Evolutionary conservation across 35 echinoderm and acorn worm genomes (phyloP).

Genomic region (Apostichopus californicus): DNA sequence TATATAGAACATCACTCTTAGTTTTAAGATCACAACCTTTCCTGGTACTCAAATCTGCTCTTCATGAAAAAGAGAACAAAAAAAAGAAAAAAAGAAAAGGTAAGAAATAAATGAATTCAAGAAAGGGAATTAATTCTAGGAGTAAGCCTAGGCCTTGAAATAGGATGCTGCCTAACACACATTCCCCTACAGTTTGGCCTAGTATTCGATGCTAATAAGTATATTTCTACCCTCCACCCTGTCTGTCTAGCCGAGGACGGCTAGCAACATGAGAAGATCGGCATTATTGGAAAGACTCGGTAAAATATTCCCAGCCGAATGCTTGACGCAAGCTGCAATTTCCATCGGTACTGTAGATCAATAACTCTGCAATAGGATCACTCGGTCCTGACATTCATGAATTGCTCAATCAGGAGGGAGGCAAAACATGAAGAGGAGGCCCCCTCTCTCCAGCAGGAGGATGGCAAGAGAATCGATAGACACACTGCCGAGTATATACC

Average conservation of each 20-base stretch:
- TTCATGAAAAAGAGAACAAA: not conserved
- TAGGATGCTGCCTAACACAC: not conserved
- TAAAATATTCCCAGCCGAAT: conserved; percentile 1
- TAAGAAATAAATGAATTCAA: not conserved
- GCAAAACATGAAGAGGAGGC: conserved; percentile 21
- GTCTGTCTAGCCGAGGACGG: conserved; percentile 8
- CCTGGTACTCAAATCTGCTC: not conserved
- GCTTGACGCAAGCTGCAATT: conserved; percentile 17
- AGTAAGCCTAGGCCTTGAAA: not conserved
- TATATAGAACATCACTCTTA: too few species aligned
- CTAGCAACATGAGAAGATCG: conserved; percentile 24
- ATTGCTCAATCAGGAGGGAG: conserved; percentile 18
- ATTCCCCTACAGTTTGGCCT: not conserved
- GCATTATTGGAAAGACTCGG: conserved; percentile 30
- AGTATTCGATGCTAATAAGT: conserved; percentile 40
- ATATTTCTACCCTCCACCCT: not conserved
- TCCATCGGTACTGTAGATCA: not conserved
- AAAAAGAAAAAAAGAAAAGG: not conserved
- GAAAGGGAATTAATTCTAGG: not conserved
- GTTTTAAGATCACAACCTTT: too few species aligned
- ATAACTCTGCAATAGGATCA: not conserved
- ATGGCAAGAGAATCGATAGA: not conserved
- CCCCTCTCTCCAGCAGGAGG: not conserved
- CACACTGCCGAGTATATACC: too few species aligned
- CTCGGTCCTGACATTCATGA: conserved; percentile 40